These are phyloP conservation scores for Apeltes quadracus DNA, from an alignment of 2,113 vertebrate genomes.

Conservation along the genomic window DNA sequence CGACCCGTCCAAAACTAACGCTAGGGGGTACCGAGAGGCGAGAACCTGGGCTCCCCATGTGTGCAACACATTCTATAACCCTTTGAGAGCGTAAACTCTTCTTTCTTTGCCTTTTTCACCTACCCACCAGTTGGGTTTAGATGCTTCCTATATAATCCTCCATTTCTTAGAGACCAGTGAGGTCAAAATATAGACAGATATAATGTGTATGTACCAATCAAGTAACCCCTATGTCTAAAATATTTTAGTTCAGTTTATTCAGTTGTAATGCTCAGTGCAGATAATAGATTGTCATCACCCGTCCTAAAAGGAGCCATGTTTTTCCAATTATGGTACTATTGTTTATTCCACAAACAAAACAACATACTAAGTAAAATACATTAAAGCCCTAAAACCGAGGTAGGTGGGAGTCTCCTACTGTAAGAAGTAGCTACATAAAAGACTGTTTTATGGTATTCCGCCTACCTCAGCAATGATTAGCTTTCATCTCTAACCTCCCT, in stretches of 20 bases:
- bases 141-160: slow-evolving; percentile 58
- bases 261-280: background rate
- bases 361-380: slow-evolving; percentile 37
- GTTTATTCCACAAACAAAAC: slow-evolving; percentile 57
- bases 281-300: background rate
- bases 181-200: slow-evolving; percentile 4
- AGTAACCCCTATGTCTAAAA: background rate
- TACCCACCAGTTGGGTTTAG: slow-evolving; percentile 29
- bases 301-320: slow-evolving; percentile 13
- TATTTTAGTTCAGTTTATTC: background rate
- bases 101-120: slow-evolving; percentile 16
- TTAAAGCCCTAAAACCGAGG: slow-evolving; percentile 7
- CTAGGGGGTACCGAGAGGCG: background rate
- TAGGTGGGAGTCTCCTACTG: slow-evolving; percentile 36
- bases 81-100: slow-evolving; percentile 46
- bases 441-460: background rate
- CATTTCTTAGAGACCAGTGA: slow-evolving; percentile 15
- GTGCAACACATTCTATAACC: slow-evolving; percentile 64
- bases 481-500: slow-evolving; percentile 8
- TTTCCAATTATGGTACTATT: slow-evolving; percentile 35
- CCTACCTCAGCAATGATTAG: slow-evolving; percentile 31
- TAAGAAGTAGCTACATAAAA: slow-evolving; percentile 45
- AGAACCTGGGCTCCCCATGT: slow-evolving; percentile 73
- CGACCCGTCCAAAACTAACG: background rate
- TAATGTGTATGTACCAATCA: background rate